Percentiles rank a stretch among this genome's conserved stretches.
phyloP scores from a whole-genome alignment of 2,888 invertebrate species.

The Drosophila cognata region DNA sequence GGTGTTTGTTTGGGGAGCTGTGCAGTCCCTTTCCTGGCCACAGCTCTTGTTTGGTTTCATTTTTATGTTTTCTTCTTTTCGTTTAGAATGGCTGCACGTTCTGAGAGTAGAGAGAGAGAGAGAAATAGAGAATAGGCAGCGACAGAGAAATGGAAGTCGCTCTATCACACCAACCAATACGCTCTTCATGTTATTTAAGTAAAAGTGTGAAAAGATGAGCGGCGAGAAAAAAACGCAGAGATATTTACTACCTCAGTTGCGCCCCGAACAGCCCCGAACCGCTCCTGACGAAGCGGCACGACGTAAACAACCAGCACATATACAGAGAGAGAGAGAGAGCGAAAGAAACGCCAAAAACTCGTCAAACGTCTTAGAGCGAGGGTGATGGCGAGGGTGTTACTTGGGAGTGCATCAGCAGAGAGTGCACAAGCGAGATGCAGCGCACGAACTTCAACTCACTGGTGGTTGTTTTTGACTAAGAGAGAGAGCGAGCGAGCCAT shows the following conservation, averaged over 20 bases:
- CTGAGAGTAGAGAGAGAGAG: not conserved
- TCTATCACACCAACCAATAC: constrained; percentile 4
- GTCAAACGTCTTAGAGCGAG: constrained; percentile 44
- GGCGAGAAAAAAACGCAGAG: not conserved
- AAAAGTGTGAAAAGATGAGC: constrained; percentile 53
- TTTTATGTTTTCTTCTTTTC: constrained; percentile 46
- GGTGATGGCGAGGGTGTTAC: constrained; percentile 64
- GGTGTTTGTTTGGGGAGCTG: constrained; percentile 49
- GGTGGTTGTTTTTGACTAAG: constrained; percentile 53
- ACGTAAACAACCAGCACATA: constrained; percentile 39
- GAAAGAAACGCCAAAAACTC: constrained; percentile 32
- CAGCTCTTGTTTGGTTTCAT: constrained; percentile 60
- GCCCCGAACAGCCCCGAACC: constrained; percentile 16
- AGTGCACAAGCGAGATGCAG: constrained; percentile 56
- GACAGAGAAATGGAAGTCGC: constrained; percentile 30
- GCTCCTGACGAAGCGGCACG: constrained; percentile 39
- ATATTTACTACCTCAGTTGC: constrained; percentile 3
- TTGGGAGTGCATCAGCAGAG: constrained; percentile 19
- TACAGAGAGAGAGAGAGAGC: constrained; percentile 12
- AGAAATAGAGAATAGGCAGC: not conserved
- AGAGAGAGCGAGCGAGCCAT: constrained; percentile 1
- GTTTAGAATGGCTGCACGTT: constrained; percentile 8
- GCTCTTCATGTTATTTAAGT: constrained; percentile 41
- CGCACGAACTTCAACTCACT: constrained; percentile 43
- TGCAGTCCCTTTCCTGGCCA: constrained; percentile 45